Base-by-base conservation (phyloP, 2,113 vertebrate genomes). In the Cryptomyrus ogoouensis region DNA sequence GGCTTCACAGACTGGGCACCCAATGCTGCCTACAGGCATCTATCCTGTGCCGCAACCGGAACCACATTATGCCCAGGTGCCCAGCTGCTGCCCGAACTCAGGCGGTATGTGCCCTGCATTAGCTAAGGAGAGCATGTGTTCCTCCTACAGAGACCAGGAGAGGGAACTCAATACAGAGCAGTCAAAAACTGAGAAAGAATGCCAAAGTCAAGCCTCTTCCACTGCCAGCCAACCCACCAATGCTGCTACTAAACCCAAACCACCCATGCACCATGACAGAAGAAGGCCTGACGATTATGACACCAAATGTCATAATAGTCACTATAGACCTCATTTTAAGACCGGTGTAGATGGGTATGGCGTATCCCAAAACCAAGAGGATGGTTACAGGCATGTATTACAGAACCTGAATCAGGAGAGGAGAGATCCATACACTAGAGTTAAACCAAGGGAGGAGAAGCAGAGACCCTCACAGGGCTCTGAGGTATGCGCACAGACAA, bases 61-160 rank as follows among this genome's bases (percentile, higher is more conserved):
- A 92, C 97, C 97, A 0, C 97, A 97, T 91, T 98, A 96, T 0
- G 96, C 98, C 91, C 97, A 98, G 93, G 96, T 96, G 47, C 97
- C 98, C 85, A 94, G 92, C 90, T 91, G 94, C 86, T 95, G 94
- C 0, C 89, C 93, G 0, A 94, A 87, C 89, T 93, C 92, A 56
- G 94, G 94, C 0, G 95, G 95, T 13, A 94, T 97, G 52, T 97
- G 97, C 90, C 96, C 96, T 17, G 96, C 95, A 0, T 95, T 97
- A 90, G 95, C 96, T 94, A 98, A 97, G 95, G 98, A 99, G 93
- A 96, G 94, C 8, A 93, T 95, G 0, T 95, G 95, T 0, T 2
- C 88, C 0, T 44, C 95, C 2, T 50, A 91, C 39, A 90, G 74
- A 27, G 91, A 91, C 21, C 91, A 62, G 15, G 47, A 88, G 17